phyloP scores from a whole-genome alignment of 2,888 invertebrate genomes.

The Leucania comma region DNA sequence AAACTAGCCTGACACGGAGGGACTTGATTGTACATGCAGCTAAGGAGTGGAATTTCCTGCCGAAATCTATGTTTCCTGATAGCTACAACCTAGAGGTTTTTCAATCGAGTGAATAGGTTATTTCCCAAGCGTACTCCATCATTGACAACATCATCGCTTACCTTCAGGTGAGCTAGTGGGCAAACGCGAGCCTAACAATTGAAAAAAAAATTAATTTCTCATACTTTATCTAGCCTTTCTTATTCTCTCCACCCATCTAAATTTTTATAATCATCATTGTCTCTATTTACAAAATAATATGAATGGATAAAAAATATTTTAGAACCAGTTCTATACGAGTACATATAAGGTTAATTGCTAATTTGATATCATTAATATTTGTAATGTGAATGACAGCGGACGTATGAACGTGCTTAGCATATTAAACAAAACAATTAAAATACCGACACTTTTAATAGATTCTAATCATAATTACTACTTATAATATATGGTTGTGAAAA shows the following conservation, averaged over 20 bases:
- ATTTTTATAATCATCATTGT: not conserved
- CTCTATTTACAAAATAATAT: not conserved
- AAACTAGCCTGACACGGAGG: no score
- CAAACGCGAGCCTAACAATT: no score
- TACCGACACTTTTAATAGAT: conserved; percentile 2
- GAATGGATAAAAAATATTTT: not conserved
- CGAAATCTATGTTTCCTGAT: no score
- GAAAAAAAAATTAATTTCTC: no score
- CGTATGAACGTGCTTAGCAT: conserved; percentile 25
- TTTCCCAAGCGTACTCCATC: no score
- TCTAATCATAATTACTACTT: conserved; percentile 18
- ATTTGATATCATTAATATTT: conserved; percentile 31
- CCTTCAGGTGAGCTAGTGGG: no score
- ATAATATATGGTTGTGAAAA: conserved; percentile 30
- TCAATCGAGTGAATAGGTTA: no score
- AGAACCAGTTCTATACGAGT: no score
- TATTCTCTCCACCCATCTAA: not conserved
- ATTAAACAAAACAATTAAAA: conserved; percentile 16
- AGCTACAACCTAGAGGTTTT: no score
- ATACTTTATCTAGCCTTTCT: not conserved
- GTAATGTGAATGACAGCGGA: conserved; percentile 19
- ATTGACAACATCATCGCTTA: no score
- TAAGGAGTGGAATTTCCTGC: no score
- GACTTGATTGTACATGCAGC: no score
- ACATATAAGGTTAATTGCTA: not conserved